Conservation (phyloP, 2,888 invertebrate species). For the Melanostoma scalare region DNA sequence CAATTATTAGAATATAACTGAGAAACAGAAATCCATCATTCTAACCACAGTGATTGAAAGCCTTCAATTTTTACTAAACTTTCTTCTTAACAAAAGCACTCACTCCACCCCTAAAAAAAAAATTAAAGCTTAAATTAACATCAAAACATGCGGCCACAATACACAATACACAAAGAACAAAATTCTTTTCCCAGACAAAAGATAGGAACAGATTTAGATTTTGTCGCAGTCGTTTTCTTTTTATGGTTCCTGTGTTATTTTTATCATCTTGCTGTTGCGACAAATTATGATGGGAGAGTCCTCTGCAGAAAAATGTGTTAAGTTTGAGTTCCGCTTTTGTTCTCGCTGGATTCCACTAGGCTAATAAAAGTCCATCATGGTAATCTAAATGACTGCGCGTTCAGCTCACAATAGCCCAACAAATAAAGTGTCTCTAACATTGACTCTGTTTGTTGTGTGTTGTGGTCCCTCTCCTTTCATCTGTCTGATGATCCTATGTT, state of each 20-base stretch:
- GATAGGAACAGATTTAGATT: no score
- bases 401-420: constrained; percentile 3
- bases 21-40: no score
- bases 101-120: no score
- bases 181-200: no score
- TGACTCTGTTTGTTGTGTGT: constrained; percentile 6
- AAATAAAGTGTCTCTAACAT: constrained; percentile 22
- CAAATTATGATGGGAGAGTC: constrained; percentile 57
- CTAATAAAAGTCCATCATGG: constrained; percentile 59
- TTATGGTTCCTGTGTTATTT: neutral
- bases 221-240: neutral
- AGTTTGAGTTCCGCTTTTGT: constrained; percentile 25
- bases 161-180: no score
- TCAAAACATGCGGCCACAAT: no score
- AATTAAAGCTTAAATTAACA: no score
- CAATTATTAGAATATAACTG: no score
- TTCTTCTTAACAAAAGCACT: no score
- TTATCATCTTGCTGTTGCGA: constrained; percentile 40
- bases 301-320: constrained; percentile 54
- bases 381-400: constrained; percentile 44
- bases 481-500: constrained; percentile 20
- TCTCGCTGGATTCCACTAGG: constrained; percentile 22
- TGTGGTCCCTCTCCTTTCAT: constrained; percentile 17
- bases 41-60: no score
- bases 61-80: no score